Base-by-base conservation (phyloP, 1,140 invertebrate genomes). In the Ditylenchus dipsaci region DNA sequence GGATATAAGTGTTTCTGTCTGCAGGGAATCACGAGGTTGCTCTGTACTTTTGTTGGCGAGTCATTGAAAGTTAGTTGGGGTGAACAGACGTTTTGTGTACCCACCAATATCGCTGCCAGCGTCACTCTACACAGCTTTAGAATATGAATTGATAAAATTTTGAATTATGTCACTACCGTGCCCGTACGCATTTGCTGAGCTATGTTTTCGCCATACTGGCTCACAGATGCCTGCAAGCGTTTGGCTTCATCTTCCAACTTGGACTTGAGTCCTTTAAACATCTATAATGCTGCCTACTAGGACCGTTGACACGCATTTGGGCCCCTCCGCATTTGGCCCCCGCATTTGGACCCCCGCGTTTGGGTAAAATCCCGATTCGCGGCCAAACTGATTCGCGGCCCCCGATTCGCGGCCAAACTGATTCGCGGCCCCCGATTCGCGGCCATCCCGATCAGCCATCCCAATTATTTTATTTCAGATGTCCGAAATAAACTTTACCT, bases 201-300 rank as follows among this genome's bases (percentile, higher is more conserved):
- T 30, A 74, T 33, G 49, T 74, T 74, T n/a, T 75, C 71, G 1
- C 72, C 71, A 62, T 73, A 73, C 26, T 73, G 71, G 13, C 71
- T 64, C 1, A 75, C 72, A 38, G 73, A 70, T 15, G 74, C 42
- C 1, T 69, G 30, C 9, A 74, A n/a, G 0, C 65, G 38, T 47
- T 74, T 75, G 1, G 72, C 72, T 60, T 73, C 71, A 33, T 73
- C 71, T 73, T 75, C 72, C 19, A 74, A 19, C 60, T 74, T 74
- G 8, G 65, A 64, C 43, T 69, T 69, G 15, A 74, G 58, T 47
- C 72, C 72, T 66, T 74, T 74, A 61, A 74, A 74, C 72, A 74
- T 74, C 17, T 76, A 38, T n/a, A 9, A 45, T 74, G 26, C 13
- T n/a, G n/a, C n/a, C n/a, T n/a, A n/a, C n/a, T n/a, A n/a, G n/a